Base-by-base conservation (phyloP, 1,140 invertebrate species). In the Euura saliciscinereae region DNA sequence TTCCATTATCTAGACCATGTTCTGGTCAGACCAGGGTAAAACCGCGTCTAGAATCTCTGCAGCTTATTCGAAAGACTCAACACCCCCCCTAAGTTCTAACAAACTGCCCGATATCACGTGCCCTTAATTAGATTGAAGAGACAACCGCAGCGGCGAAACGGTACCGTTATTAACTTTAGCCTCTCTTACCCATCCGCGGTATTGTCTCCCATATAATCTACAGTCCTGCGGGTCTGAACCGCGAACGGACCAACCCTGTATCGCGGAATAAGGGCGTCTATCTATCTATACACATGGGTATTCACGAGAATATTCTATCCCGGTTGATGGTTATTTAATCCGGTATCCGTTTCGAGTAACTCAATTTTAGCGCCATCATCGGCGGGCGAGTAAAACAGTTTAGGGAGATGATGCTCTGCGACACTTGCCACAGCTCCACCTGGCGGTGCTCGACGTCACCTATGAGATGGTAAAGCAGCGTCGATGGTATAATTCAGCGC, bases 341-440 rank as follows among this genome's bases (percentile, higher is more conserved):
- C 69, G 78, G 82, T 85, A 85, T 85, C 78, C 75, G 79, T 79
- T 85, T 84, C 83, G 74, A 79, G 73, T 85, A 84, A 85, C 78
- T 83, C 77, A 71, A 85, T 85, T 84, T 74, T 74, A 78, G 76
- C 77, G 75, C 78, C 81, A 84, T 84, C 81, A 81, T 83, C 78
- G 79, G 73, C 74, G 72, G 79, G 73, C 74, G 72, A 73, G 71
- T 65, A 74, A 78, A 76, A 74, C 70, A 73, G 73, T 78, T 79
- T 75, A 78, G 69, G 71, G 64, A 66, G 28, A 44, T 13, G 69
- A 65, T 51, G 45, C 43, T 8, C 45, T 13, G 51, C 13, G 59
- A 10, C 59, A 64, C 59, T 64, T 64, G 28, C 28, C 28, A 28
- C 28, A 28, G 28, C 28, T 28, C 28, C 28, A 28, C 28, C 28